These are phyloP conservation scores for Alentia gelatinosa DNA, from an alignment of 2,888 invertebrate genomes.

Conservation along the genomic window DNA sequence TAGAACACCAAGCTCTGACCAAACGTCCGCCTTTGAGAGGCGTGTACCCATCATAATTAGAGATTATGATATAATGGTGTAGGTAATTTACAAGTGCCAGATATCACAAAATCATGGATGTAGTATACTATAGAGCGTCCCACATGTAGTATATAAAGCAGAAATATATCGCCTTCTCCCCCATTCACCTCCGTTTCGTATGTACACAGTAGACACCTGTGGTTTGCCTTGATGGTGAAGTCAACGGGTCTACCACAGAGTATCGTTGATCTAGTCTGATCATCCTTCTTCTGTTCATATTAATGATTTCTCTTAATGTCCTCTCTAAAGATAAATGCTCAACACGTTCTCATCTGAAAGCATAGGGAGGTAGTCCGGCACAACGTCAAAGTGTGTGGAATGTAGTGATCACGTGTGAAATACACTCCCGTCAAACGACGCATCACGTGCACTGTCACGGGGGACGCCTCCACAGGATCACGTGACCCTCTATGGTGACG, in stretches of 20 bases:
- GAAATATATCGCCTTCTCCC: not conserved
- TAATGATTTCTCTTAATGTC: not conserved
- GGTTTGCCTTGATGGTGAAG: not conserved
- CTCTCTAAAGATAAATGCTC: not conserved
- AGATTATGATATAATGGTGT: not conserved
- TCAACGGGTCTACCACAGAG: not conserved
- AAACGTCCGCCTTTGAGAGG: not conserved
- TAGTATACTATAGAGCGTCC: not conserved
- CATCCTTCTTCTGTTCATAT: not conserved
- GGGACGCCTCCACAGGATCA: too few relatives aligned
- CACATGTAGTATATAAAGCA: not conserved
- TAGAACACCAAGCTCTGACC: not conserved
- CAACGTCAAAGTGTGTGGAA: too few relatives aligned
- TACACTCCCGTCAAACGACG: too few relatives aligned
- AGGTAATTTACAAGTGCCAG: conserved; percentile 7
- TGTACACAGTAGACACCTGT: not conserved
- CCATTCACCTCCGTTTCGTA: not conserved
- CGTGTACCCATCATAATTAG: not conserved
- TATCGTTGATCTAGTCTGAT: not conserved
- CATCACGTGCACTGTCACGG: too few relatives aligned
- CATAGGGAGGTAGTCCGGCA: too few relatives aligned
- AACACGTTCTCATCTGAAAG: not conserved
- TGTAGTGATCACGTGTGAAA: too few relatives aligned
- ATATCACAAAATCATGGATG: conserved; percentile 41
- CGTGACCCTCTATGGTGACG: too few relatives aligned